Conservation (phyloP, 2,113 vertebrate genomes). For the Ceyx margarethae region DNA sequence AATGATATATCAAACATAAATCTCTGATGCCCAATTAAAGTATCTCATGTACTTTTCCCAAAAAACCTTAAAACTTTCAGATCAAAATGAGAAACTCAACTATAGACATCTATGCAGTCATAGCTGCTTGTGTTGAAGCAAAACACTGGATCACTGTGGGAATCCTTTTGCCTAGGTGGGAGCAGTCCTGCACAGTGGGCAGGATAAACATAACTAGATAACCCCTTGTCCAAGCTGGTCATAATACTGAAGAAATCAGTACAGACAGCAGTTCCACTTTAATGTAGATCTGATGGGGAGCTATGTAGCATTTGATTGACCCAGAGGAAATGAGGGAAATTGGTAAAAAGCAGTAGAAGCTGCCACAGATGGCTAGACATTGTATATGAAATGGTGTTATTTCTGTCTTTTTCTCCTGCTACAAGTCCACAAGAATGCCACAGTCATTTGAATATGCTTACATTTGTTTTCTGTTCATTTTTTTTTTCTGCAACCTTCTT, state of each 20-base stretch:
- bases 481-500: neutral
- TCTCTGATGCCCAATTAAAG: neutral
- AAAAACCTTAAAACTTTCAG: neutral
- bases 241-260: neutral
- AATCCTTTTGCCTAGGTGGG: neutral
- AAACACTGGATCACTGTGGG: neutral
- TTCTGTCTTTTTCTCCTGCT: neutral
- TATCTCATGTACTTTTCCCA: neutral
- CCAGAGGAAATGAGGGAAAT: neutral
- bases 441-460: neutral
- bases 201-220: neutral
- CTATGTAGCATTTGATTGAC: neutral
- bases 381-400: neutral
- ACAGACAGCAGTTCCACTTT: neutral
- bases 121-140: accelerated
- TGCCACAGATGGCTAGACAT: neutral
- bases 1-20: neutral
- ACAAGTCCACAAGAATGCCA: neutral
- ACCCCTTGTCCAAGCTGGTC: neutral
- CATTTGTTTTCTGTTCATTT: neutral
- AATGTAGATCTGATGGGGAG: neutral
- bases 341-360: neutral
- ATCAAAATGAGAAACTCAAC: neutral
- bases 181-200: neutral
- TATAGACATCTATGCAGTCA: accelerated